Evolutionary conservation across 1,140 invertebrate genomes (phyloP).

Genomic region (Drosophila willistoni): DNA sequence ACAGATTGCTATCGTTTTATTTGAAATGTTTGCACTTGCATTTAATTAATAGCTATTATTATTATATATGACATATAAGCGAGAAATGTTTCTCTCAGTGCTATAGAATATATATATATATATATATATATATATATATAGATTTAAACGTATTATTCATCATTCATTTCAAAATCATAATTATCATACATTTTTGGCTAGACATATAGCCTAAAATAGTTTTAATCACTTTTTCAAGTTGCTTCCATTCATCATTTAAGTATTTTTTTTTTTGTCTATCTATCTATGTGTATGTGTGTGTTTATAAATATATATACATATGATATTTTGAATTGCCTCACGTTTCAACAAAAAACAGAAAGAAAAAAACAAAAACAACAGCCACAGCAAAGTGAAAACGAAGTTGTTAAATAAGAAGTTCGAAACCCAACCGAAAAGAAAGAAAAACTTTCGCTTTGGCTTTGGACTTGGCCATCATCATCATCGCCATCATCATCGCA

Average conservation of each 20-base stretch:
- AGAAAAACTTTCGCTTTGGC: slow-evolving; percentile 22
- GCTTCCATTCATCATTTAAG: slow-evolving; percentile 13
- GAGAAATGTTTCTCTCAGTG: neutral
- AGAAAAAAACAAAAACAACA: neutral
- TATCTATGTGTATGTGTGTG: neutral
- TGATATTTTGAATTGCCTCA: slow-evolving; percentile 24
- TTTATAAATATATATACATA: neutral
- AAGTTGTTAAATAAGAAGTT: slow-evolving; percentile 25
- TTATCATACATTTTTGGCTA: neutral
- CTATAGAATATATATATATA: too few species aligned
- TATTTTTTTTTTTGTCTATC: neutral
- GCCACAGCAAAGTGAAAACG: slow-evolving; percentile 17
- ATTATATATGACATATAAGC: too few species aligned
- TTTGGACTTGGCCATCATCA: slow-evolving; percentile 19
- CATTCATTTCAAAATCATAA: neutral
- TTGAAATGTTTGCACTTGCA: too few species aligned
- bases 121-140: too few species aligned
- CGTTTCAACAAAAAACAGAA: neutral
- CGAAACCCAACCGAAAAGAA: slow-evolving; percentile 2
- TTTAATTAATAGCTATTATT: too few species aligned
- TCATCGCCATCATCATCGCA: neutral
- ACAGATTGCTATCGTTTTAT: too few species aligned
- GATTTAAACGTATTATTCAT: neutral
- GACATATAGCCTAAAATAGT: slow-evolving; percentile 1
- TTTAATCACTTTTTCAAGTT: slow-evolving; percentile 4